Evolutionary conservation across 2,797 vertebrate genomes (phyloP).

Genomic region (Dendrocincla tyrannina): DNA sequence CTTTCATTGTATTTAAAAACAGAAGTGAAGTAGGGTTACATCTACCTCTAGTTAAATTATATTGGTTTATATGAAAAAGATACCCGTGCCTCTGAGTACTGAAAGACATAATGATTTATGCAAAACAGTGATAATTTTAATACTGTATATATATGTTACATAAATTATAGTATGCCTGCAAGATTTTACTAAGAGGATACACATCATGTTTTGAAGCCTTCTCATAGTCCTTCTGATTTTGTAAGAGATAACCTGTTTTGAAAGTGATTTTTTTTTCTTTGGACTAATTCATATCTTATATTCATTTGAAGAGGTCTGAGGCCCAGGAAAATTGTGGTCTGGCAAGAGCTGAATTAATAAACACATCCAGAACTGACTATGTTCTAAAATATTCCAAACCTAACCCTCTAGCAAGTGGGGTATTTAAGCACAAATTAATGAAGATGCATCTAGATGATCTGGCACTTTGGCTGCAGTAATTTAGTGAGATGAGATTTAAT

Average conservation of each 20-base stretch:
- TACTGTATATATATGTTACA: background rate
- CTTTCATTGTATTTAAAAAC: background rate
- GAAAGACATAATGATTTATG: background rate
- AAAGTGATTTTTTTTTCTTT: background rate
- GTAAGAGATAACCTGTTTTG: background rate
- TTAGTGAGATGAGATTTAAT: slow-evolving; percentile 51
- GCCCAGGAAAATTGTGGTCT: background rate
- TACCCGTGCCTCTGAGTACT: background rate
- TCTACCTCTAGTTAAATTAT: background rate
- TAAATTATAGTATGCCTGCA: background rate
- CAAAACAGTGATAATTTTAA: background rate
- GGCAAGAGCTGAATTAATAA: background rate
- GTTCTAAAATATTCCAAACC: background rate
- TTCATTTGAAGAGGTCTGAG: background rate
- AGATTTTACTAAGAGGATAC: background rate
- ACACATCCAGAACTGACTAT: background rate
- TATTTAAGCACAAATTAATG: slow-evolving; percentile 15
- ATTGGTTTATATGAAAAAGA: background rate
- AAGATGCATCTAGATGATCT: background rate
- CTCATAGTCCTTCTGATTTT: background rate
- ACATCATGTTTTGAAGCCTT: background rate
- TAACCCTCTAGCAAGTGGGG: background rate
- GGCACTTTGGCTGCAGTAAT: slow-evolving; percentile 1
- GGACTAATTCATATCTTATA: background rate
- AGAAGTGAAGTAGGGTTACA: background rate